Evolutionary conservation across 30 jellyfish, hydroid and myxozoan species (phyloP), one percentile per base, ranked within the genome.

Genomic region (Mastigias papua): DNA sequence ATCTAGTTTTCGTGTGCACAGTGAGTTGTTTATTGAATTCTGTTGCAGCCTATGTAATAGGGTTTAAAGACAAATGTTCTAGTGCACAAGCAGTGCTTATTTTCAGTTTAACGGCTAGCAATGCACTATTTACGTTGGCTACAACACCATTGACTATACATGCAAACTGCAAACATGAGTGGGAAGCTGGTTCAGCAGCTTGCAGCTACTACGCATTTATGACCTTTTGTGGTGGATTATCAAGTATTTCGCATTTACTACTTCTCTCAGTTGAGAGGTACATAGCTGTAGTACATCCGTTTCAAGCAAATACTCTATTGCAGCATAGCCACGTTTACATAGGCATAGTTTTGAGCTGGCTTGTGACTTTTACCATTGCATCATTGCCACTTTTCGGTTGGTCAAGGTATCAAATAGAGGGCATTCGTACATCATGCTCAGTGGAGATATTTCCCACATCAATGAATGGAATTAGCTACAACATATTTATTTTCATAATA

Each of bases 371-470:
- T 25, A 15, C 22, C 13, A 49, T 84, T 17, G 63, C 87, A n/a
- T 20, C 57, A 27, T 3, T 84, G 82, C 93, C 93, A 25, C 15
- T 84, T 37, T 34, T 74, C 33, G 93, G 93, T 46, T 84, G 80
- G 87, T 34, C 87, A 2, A 23, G 50, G 51, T 84, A 84, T 74
- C 28, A 17, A 20, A 3, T 33, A 22, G 95, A 86, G 25, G 90
- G 90, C 27, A 75, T 75, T 11, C 85, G 87, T 11, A 66, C 87
- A 20, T 71, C 85, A 79, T 86, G 95, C 30, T n/a, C 83, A 4
- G 71, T 86, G 20, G 63, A 86, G 8, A 16, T 75, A 34, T 66
- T 28, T 31, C 76, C 90, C 0, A 35, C 2, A n/a, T 49, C 87
- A 1, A 6, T 23, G 33, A 23, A 33, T 42, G 73, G 50, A 32